Evolutionary conservation across 2,888 invertebrate genomes (phyloP), one percentile per base, ranked within the genome.

Genomic region (Itoplectis maculator): DNA sequence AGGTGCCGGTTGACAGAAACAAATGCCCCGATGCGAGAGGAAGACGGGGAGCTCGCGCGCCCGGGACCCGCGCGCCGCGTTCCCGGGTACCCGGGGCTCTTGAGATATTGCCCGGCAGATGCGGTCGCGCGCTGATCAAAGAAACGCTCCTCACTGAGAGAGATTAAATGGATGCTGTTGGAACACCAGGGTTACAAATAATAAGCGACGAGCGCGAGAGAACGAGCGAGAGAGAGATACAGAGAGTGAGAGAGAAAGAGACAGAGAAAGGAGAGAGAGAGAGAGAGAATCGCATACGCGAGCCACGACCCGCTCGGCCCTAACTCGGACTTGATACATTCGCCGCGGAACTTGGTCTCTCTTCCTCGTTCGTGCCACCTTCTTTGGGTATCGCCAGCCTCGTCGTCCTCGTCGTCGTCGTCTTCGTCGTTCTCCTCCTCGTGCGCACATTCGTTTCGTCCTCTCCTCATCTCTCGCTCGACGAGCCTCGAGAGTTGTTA

Each of bases 121-220:
- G 92, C 91, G 92, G 92, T 92, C 91, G 91, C 91, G 91, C 91
- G 90, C 89, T 92, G 92, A 92, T 92, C 92, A 92, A 92, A 92
- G 92, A 92, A 92, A 91, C 90, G 88, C 91, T 91, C 88, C 89
- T 91, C 90, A 90, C 89, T 89, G 90, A 90, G 91, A 92, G 91
- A 92, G 91, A 91, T 92, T 91, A 92, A 92, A 91, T 91, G 91
- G 90, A 92, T 91, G 89, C 91, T 90, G 92, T 89, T 90, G 91
- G 90, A 90, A 90, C 91, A 88, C 90, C 89, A 87, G 85, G 89
- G 89, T 88, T 90, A 90, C 91, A 91, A 92, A 91, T 91, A 92
- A 91, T 91, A 91, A 90, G 86, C 87, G 79, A 88, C 82, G 84
- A 87, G 85, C 73, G 29, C 29, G 29, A 29, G 29, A 73, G 42